Evolutionary conservation across 1,140 invertebrate species (phyloP).

Genomic region (Amyelois transitella): DNA sequence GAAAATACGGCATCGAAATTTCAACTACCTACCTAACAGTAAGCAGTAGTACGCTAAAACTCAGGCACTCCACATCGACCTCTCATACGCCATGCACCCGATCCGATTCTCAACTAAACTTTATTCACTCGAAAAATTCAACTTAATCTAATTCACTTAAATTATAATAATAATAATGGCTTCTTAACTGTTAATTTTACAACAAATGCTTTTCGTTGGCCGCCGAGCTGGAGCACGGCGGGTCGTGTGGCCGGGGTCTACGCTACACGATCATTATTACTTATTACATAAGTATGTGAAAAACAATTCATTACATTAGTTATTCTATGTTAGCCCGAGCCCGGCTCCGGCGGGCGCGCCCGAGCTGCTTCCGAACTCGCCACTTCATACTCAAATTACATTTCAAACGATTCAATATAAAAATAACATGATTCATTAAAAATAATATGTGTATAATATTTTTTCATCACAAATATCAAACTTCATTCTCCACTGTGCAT

Average conservation of each 20-base stretch:
- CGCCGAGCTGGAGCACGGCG: constrained; percentile 52
- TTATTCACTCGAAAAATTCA: constrained; percentile 70
- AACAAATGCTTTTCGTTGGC: constrained; percentile 71
- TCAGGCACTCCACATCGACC: constrained; percentile 70
- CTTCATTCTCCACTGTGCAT: constrained; percentile 57
- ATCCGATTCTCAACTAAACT: constrained; percentile 65
- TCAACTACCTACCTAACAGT: constrained; percentile 74
- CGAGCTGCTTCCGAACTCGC: constrained; percentile 21
- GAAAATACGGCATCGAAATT: constrained; percentile 70
- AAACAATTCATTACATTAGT: constrained; percentile 50
- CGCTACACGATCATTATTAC: constrained; percentile 55
- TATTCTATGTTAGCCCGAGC: constrained; percentile 37
- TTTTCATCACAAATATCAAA: constrained; percentile 55
- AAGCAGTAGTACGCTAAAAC: constrained; percentile 70
- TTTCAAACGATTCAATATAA: constrained; percentile 54
- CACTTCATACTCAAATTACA: constrained; percentile 30
- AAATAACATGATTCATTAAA: constrained; percentile 60
- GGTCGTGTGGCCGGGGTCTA: constrained; percentile 26
- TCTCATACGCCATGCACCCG: constrained; percentile 63
- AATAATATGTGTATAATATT: constrained; percentile 50
- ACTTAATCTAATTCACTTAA: constrained; percentile 73
- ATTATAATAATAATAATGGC: constrained; percentile 66
- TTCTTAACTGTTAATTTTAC: constrained; percentile 68
- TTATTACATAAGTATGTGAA: constrained; percentile 64
- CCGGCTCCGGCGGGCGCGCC: constrained; percentile 9